phyloP scores from a whole-genome alignment of 2,797 vertebrate species.

The Anniella stebbinsi region DNA sequence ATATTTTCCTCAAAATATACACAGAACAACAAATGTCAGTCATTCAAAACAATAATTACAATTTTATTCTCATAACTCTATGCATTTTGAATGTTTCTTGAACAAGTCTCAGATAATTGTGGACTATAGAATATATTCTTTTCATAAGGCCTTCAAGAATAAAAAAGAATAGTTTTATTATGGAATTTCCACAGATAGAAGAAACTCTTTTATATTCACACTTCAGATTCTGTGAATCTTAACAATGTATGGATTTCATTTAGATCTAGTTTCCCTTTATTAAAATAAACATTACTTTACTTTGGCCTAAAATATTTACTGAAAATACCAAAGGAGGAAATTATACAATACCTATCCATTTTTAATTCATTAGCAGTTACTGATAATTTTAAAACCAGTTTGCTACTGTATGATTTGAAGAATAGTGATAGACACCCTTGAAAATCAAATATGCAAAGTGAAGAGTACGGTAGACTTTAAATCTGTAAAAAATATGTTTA shows the following conservation, averaged over 20 bases:
- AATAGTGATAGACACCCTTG: neutral
- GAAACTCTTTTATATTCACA: neutral
- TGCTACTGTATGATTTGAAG: neutral
- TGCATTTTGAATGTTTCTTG: neutral
- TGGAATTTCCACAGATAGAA: neutral
- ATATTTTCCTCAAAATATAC: conserved; percentile 10
- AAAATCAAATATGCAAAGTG: neutral
- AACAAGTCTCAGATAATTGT: conserved; percentile 35
- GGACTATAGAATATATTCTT: neutral
- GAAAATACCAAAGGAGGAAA: neutral
- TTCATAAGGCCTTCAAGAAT: conserved; percentile 17
- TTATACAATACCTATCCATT: conserved; percentile 2
- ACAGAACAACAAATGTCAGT: neutral
- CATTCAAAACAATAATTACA: conserved; percentile 7
- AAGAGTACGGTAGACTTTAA: neutral
- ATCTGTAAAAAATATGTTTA: neutral
- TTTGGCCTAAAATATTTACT: neutral
- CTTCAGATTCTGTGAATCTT: neutral
- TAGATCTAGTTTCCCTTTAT: neutral
- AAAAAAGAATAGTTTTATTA: neutral
- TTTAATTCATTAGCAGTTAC: conserved; percentile 1
- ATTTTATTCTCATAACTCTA: conserved; percentile 11
- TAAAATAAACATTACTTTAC: neutral
- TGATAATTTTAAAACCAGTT: neutral
- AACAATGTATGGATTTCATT: neutral